Base-by-base conservation (phyloP, 2,113 vertebrate species). In the Choloepus hoffmanni region DNA sequence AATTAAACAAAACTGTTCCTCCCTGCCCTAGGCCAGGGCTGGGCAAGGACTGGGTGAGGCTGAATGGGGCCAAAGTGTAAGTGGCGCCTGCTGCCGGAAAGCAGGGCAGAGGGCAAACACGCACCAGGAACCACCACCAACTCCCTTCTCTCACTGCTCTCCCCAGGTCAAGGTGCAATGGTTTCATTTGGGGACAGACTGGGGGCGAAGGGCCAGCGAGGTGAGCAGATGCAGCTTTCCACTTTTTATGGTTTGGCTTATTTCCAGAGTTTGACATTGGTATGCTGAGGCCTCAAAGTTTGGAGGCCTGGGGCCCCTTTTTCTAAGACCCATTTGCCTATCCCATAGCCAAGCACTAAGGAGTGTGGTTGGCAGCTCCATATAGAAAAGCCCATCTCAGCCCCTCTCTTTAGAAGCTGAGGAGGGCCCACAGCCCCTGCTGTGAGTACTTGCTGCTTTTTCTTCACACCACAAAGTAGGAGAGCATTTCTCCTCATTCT, bases 1-100 rank as follows among this genome's bases (percentile, higher is more conserved):
- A 92, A 74, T 72, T 88, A 89, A 88, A 91, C 60, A 53, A 91
- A 83, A 96, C 95, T 62, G 21, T n/a, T 28, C 62, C 70, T 81
- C 36, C 21, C 60, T 67, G 72, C 36, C 83, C 65, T 45, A 11
- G 23, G 74, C 79, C 79, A 48, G 74, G 74, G 87, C 65, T 63
- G 83, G 50, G 53, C 77, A 8, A 50, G 36, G 15, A 48, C 74
- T 68, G 74, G 95, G 67, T 0, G 26, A 60, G 36, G 85, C 70
- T 0, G 0, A 28, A 0, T 12, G 36, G 8, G 65, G 65, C 68
- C 94, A 86, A 33, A 23, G 78, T 33, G 19, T 72, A 83, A 60
- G 65, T 12, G 30, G 43, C 3, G 7, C 40, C 70, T 43, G 40
- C 40, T 7, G 13, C 86, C 86, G 28, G 28, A 77, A 24, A 81